These are phyloP conservation scores for Pocillopora meandrina DNA, from an alignment of 92 coral and sea anemone genomes.

Conservation along the genomic window DNA sequence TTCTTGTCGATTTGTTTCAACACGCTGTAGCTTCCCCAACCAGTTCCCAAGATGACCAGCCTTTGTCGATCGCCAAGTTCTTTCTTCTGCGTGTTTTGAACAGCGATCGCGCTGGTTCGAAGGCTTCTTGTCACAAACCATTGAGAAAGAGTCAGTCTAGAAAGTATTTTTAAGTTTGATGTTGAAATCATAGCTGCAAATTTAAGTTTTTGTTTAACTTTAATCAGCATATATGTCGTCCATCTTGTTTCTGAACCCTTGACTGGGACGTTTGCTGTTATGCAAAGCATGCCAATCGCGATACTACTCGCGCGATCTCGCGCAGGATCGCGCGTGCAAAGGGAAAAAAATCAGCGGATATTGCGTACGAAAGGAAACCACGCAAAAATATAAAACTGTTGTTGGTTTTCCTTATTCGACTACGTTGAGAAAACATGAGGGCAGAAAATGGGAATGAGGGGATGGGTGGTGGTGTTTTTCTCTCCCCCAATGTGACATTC, in stretches of 20 bases:
- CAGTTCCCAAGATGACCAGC: constrained; percentile 91
- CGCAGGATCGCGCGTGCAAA: not conserved
- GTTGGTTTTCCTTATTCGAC: too few species aligned
- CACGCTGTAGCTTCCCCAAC: constrained; percentile 99
- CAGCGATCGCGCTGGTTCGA: not conserved
- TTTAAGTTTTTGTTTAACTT: not conserved
- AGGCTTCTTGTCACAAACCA: constrained; percentile 1
- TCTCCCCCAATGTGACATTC: too few species aligned
- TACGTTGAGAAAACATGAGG: too few species aligned
- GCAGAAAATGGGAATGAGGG: too few species aligned
- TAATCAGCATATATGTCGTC: not conserved
- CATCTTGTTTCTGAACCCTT: not conserved
- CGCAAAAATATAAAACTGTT: too few species aligned
- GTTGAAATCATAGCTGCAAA: not conserved
- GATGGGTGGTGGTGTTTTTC: too few species aligned
- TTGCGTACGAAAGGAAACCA: too few species aligned
- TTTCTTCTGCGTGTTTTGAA: constrained; percentile 9
- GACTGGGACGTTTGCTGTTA: not conserved
- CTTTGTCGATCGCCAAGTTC: constrained; percentile 48
- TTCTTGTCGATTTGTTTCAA: constrained; percentile 88
- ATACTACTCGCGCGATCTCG: not conserved
- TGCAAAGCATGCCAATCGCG: not conserved
- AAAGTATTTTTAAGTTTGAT: not conserved
- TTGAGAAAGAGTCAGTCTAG: not conserved
- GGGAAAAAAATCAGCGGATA: not conserved